Percentiles rank a stretch among this genome's conserved stretches.
phyloP scores from a whole-genome alignment of 2,113 vertebrate genomes.

The Labeo rohita region DNA sequence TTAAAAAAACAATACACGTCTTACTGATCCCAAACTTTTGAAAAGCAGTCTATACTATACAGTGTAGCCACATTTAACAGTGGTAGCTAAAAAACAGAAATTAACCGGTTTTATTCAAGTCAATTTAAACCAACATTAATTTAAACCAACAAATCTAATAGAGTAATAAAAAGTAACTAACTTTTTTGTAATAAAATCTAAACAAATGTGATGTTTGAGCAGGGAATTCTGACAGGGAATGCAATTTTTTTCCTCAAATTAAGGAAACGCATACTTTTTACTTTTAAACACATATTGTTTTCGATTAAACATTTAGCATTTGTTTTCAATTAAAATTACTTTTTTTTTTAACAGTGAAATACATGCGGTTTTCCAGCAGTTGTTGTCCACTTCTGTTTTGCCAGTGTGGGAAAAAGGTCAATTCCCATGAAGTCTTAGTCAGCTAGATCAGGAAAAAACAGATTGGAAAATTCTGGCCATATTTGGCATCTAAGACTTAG shows the following conservation, averaged over 20 bases:
- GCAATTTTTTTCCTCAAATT: background rate
- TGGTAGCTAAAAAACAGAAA: background rate
- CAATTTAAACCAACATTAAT: too few relatives aligned
- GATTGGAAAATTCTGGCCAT: conserved; percentile 3
- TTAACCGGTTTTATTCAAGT: background rate
- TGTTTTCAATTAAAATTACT: background rate
- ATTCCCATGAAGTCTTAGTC: conserved; percentile 63
- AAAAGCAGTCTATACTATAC: background rate
- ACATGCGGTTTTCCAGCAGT: background rate
- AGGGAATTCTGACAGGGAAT: background rate
- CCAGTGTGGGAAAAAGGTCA: conserved; percentile 46
- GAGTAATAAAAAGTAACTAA: background rate
- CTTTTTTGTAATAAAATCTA: background rate
- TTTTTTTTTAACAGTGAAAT: background rate
- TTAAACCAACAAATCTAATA: too few relatives aligned
- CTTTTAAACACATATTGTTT: background rate
- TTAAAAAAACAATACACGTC: too few relatives aligned
- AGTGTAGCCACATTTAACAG: background rate
- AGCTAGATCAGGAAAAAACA: conserved; percentile 22
- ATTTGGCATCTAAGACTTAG: conserved; percentile 31
- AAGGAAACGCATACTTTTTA: background rate
- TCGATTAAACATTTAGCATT: background rate
- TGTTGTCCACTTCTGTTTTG: background rate
- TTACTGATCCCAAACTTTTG: too few relatives aligned
- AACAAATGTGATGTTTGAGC: background rate